phyloP scores from a whole-genome alignment of 2,797 vertebrate genomes.

The Platalea minor region DNA sequence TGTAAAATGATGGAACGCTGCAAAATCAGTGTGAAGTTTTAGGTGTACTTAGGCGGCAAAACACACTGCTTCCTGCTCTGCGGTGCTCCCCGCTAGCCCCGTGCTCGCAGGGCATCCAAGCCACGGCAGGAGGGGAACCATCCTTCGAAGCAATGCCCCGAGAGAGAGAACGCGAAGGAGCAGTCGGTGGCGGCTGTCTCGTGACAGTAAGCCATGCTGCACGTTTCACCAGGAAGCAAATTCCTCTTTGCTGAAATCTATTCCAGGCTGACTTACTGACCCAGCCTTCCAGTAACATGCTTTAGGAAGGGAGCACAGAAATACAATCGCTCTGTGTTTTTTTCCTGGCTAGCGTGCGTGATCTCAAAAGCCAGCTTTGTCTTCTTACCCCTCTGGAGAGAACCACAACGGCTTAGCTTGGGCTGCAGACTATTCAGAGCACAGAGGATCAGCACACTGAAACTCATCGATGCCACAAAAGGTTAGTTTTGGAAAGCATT shows the following conservation, averaged over 20 bases:
- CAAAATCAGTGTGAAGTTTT: neutral
- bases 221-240: neutral
- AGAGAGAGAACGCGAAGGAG: neutral
- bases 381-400: slow-evolving; percentile 60
- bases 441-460: slow-evolving; percentile 36
- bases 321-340: neutral
- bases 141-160: neutral
- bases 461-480: slow-evolving; percentile 39
- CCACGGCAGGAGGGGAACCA: neutral
- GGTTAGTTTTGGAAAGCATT: slow-evolving; percentile 29
- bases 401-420: neutral
- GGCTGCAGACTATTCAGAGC: slow-evolving; percentile 39
- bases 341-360: slow-evolving; percentile 19
- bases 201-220: slow-evolving; percentile 14
- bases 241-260: neutral
- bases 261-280: neutral
- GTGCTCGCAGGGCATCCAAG: neutral
- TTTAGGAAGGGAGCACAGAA: neutral
- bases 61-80: neutral
- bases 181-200: neutral
- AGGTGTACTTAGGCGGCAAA: neutral
- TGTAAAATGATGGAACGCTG: rapidly evolving
- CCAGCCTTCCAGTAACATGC: neutral
- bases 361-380: slow-evolving; percentile 49
- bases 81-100: neutral